Evolutionary conservation across 2,888 invertebrate species (phyloP), one percentile per base, ranked within the genome.

Genomic region (Cryptus armator): DNA sequence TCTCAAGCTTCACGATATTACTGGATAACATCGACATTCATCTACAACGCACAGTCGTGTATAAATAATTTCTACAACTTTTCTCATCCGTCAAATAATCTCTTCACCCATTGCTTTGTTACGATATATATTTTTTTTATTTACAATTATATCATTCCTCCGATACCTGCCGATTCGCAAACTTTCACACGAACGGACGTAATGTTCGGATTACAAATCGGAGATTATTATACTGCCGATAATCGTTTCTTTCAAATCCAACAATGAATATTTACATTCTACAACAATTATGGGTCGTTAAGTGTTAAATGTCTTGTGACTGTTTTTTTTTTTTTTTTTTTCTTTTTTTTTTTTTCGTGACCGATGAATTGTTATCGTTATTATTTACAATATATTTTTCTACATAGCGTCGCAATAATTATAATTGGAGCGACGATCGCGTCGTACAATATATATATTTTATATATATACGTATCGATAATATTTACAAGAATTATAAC

Each of bases 351-450:
- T 14, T 14, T 48, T 19, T 24, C 19, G 62, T 32, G 59, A 70
- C 44, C 64, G 29, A 74, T 53, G 44, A 79, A 67, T 75, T 56
- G 66, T 81, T 72, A 85, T 75, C 81, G 43, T 76, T 71, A 67
- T 59, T 86, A 87, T 87, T 86, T 87, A 87, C 87, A 87, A 84
- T 80, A 76, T 81, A 84, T 75, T 79, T 80, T 51, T 48, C 81
- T 70, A 70, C 77, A 66, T 56, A 74, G 29, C 37, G 43, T 71
- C 51, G 46, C 71, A 66, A 71, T 77, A 37, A 51, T 78, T 59
- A 62, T 62, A 74, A 80, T 56, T 46, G 44, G 66, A 56, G 46
- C 77, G 56, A 71, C 74, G 68, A 16, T 80, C 59, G 32, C 48
- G 53, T 79, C 64, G 56, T 37, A 37, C 29, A 44, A 82, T 53